phyloP scores from a whole-genome alignment of 2,888 invertebrate genomes.

The Blastobasis adustella region DNA sequence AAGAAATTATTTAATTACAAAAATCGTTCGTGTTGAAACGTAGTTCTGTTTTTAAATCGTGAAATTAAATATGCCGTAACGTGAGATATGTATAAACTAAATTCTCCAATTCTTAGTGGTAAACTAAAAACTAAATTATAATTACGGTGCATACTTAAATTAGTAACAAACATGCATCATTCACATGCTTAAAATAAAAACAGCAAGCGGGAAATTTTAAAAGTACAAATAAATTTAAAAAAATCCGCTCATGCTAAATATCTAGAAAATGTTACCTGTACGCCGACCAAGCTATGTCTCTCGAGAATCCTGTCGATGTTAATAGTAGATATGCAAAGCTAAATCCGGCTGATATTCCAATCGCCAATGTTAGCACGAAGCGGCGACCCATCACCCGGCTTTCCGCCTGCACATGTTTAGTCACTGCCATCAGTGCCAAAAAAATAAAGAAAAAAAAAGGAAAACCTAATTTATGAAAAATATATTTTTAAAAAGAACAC shows the following conservation, averaged over 20 bases:
- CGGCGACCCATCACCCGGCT: conserved; percentile 77
- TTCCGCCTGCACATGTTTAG: conserved; percentile 50
- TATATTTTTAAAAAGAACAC: too few species aligned
- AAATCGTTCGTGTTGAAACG: too few species aligned
- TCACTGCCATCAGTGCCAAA: conserved; percentile 1
- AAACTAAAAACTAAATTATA: too few species aligned
- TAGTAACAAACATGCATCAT: too few species aligned
- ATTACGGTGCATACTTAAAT: too few species aligned
- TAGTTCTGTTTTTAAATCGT: too few species aligned
- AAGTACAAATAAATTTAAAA: conserved; percentile 9
- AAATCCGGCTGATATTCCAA: conserved; percentile 85
- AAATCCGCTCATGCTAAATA: too few species aligned
- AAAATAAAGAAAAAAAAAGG: conserved; percentile 1
- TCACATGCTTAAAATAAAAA: conserved; percentile 17
- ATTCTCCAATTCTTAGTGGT: too few species aligned
- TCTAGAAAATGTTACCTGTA: conserved; percentile 56
- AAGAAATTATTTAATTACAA: too few species aligned
- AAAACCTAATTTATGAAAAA: too few species aligned
- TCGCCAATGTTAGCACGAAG: conserved; percentile 80
- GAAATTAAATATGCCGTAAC: too few species aligned
- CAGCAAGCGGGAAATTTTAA: conserved; percentile 31
- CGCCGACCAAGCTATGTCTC: conserved; percentile 52
- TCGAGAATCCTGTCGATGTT: conserved; percentile 70
- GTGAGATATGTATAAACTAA: too few species aligned
- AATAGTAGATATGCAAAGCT: conserved; percentile 83